These are phyloP conservation scores for Drosophila watanabei DNA, from an alignment of 1,140 invertebrate species.

Conservation along the genomic window DNA sequence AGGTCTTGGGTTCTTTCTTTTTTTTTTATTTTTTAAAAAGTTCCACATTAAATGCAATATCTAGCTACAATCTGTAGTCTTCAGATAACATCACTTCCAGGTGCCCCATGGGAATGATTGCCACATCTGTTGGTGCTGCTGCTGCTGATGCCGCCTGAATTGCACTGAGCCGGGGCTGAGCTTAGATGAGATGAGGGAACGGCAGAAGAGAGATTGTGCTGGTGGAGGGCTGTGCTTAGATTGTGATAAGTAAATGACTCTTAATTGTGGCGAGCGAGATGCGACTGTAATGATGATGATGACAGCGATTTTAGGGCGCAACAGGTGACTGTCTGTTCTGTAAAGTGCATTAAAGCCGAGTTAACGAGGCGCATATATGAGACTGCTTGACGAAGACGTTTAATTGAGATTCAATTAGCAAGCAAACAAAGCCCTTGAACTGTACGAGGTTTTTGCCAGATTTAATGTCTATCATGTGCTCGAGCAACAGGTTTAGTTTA, in stretches of 20 bases:
- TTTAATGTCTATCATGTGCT: constrained; percentile 28
- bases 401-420: constrained; percentile 44
- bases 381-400: constrained; percentile 13
- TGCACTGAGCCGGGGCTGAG: constrained; percentile 23
- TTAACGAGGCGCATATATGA: constrained; percentile 31
- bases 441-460: constrained; percentile 7
- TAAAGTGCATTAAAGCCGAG: constrained; percentile 22
- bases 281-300: constrained; percentile 44
- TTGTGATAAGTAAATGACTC: constrained; percentile 71
- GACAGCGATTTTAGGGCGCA: constrained; percentile 32
- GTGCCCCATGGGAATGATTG: constrained; percentile 22
- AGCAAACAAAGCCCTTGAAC: constrained; percentile 11
- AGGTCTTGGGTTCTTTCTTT: not conserved
- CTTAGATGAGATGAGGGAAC: constrained; percentile 21
- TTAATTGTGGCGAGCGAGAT: constrained; percentile 52
- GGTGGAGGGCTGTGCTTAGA: constrained; percentile 22
- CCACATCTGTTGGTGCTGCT: constrained; percentile 9
- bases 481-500: constrained; percentile 32
- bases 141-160: constrained; percentile 5
- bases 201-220: constrained; percentile 12
- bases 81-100: not conserved
- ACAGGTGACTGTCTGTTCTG: constrained; percentile 55
- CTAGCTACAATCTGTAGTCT: constrained; percentile 1
- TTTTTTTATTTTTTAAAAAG: not conserved
- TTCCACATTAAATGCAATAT: too few relatives aligned